Percentiles rank a stretch among this genome's conserved stretches.
These are phyloP conservation scores for Ormyrus pomaceus DNA, from an alignment of 2,888 invertebrate genomes.

Conservation along the genomic window DNA sequence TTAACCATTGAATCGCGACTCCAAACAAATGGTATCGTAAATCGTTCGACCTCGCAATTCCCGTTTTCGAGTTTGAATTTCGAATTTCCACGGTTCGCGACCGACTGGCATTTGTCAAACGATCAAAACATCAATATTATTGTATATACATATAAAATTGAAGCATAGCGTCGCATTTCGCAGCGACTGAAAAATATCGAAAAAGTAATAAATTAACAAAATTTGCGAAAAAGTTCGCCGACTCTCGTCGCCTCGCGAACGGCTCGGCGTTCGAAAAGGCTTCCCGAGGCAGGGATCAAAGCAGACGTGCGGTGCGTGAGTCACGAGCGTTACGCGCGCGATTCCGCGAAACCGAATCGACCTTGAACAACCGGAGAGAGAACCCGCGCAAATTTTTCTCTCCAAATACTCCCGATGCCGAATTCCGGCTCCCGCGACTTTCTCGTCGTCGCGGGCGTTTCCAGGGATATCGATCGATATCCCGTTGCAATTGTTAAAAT, in stretches of 20 bases:
- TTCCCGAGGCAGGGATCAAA: neutral
- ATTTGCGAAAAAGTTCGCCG: neutral
- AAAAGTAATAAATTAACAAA: no score
- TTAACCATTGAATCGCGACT: neutral
- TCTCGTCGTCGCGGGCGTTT: neutral
- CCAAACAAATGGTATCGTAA: neutral
- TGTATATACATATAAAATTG: no score
- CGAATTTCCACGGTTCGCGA: no score
- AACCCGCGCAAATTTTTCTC: neutral
- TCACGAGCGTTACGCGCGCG: neutral
- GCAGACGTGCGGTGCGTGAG: constrained; percentile 1
- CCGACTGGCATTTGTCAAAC: no score
- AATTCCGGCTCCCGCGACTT: neutral
- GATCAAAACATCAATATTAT: no score
- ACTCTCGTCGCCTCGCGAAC: neutral
- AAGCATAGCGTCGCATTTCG: no score
- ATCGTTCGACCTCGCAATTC: no score
- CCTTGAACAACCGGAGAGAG: neutral
- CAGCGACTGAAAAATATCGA: no score
- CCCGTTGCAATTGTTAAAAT: no score
- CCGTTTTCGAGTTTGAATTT: no score
- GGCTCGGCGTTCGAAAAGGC: constrained; percentile 1
- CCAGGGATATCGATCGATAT: no score
- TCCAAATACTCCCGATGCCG: neutral
- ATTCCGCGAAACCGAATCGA: neutral